Conservation (phyloP, 2,113 vertebrate species). For the Bufo bufo region DNA sequence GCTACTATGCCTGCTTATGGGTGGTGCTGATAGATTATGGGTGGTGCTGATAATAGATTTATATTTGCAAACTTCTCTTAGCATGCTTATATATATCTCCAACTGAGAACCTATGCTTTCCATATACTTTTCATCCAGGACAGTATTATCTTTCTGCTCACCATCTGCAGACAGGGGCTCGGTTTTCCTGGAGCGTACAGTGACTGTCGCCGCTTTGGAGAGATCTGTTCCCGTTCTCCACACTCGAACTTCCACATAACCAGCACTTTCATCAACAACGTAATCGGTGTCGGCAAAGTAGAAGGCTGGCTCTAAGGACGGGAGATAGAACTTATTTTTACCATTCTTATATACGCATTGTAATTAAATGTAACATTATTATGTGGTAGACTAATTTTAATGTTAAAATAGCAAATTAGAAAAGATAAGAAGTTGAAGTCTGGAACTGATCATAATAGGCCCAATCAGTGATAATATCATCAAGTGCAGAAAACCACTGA, state of each 20-base stretch:
- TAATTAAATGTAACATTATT: too few relatives aligned
- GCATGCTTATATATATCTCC: background rate
- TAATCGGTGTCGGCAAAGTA: conserved; percentile 80
- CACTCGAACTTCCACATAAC: conserved; percentile 78
- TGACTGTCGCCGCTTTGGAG: conserved; percentile 80
- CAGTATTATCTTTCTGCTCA: conserved; percentile 60
- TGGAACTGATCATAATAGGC: too few relatives aligned
- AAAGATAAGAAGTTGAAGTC: too few relatives aligned
- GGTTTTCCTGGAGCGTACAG: conserved; percentile 76
- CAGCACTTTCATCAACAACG: conserved; percentile 75
- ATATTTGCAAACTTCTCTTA: too few relatives aligned
- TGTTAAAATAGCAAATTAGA: too few relatives aligned
- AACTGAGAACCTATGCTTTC: background rate
- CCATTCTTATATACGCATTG: background rate
- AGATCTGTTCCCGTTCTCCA: conserved; percentile 84
- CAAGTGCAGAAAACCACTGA: too few relatives aligned
- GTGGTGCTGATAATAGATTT: background rate
- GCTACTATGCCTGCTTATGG: background rate
- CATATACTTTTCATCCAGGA: background rate
- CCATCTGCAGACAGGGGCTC: conserved; percentile 81
- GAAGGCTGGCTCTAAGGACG: conserved; percentile 74
- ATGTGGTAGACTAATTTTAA: too few relatives aligned
- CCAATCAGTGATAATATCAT: too few relatives aligned
- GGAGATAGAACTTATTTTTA: background rate
- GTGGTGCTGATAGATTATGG: too few relatives aligned